Evolutionary conservation across 2,888 invertebrate species (phyloP).

Genomic region (Tipula helvola): DNA sequence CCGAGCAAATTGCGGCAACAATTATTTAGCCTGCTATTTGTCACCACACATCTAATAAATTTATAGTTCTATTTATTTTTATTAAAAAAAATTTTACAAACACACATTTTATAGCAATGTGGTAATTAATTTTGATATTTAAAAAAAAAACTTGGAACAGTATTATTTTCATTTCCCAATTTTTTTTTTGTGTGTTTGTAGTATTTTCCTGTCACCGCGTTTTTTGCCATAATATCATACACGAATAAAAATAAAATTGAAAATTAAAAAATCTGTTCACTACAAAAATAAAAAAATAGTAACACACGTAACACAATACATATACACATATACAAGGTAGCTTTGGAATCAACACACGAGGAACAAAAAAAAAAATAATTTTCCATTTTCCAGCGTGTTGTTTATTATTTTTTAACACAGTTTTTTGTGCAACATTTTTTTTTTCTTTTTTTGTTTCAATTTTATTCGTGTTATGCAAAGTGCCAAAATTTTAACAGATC

Average conservation of each 20-base stretch:
- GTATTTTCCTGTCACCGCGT: conserved; percentile 4
- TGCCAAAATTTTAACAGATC: neutral
- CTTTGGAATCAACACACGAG: neutral
- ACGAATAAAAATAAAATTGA: neutral
- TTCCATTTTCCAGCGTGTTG: neutral
- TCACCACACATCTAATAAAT: neutral
- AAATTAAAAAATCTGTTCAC: neutral
- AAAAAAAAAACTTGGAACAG: neutral
- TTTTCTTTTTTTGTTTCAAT: neutral
- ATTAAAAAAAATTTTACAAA: neutral
- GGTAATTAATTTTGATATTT: neutral
- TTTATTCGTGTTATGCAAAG: neutral
- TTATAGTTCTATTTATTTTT: neutral
- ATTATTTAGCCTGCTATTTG: neutral
- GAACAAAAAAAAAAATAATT: neutral
- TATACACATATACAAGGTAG: neutral
- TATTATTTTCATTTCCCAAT: neutral
- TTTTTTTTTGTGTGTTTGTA: neutral
- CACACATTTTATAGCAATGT: neutral
- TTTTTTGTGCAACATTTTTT: neutral
- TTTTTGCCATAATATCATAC: neutral
- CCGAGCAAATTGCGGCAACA: neutral
- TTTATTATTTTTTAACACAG: neutral
- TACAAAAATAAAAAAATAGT: neutral
- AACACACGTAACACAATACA: no score